These are phyloP conservation scores for Galeruca laticollis DNA, from an alignment of 2,888 invertebrate species.

Conservation along the genomic window DNA sequence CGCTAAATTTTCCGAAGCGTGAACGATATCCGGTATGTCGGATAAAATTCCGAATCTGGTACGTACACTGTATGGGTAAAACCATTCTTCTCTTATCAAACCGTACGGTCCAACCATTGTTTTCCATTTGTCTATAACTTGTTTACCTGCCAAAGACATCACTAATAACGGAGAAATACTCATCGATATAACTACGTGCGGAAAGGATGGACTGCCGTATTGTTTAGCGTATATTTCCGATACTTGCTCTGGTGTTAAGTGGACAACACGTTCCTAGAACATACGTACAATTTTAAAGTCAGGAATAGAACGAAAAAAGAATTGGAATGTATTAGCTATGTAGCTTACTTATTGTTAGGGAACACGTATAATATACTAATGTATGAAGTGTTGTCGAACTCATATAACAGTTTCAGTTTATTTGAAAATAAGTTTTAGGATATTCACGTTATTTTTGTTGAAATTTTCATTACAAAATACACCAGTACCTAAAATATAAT, in stretches of 20 bases:
- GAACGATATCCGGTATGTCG: conserved; percentile 79
- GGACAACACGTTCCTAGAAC: conserved; percentile 74
- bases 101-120: conserved; percentile 79
- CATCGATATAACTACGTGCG: conserved; percentile 83
- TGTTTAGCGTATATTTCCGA: conserved; percentile 85
- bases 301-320: not conserved
- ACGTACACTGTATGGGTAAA: conserved; percentile 78
- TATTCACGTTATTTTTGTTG: too few species aligned
- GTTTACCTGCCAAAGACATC: conserved; percentile 76
- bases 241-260: conserved; percentile 86
- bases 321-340: not conserved
- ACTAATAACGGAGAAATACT: conserved; percentile 82
- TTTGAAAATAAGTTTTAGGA: not conserved
- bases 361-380: not conserved
- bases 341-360: not conserved
- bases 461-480: too few species aligned
- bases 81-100: conserved; percentile 75
- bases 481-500: too few species aligned
- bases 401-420: not conserved
- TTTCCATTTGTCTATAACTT: conserved; percentile 80
- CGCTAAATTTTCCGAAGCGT: conserved; percentile 79
- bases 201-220: conserved; percentile 80
- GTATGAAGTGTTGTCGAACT: not conserved
- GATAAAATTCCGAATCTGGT: conserved; percentile 77
- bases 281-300: not conserved